phyloP scores from a whole-genome alignment of 2,797 vertebrate species.

The Pempheris klunzingeri region DNA sequence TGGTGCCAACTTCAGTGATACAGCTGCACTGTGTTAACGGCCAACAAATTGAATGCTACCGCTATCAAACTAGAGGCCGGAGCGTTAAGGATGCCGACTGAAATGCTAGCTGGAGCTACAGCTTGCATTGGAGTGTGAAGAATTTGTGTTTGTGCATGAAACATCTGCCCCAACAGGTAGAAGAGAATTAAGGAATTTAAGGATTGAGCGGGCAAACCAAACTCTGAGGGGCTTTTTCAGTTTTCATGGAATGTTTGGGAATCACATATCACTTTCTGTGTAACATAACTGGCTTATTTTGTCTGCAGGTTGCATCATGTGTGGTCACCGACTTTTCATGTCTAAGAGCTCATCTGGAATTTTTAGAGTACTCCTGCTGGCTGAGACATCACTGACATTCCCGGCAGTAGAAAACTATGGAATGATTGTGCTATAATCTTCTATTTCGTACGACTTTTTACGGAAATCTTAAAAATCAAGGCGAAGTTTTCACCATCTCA shows the following conservation, averaged over 20 bases:
- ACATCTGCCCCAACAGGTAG: constrained; percentile 18
- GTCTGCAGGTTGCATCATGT: constrained; percentile 23
- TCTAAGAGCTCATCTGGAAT: constrained; percentile 38
- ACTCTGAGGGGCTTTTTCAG: constrained; percentile 11
- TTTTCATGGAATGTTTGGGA: constrained; percentile 75
- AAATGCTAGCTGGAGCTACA: constrained; percentile 37
- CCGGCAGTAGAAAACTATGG: constrained; percentile 84
- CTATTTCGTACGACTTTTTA: constrained; percentile 57
- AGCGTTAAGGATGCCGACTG: constrained; percentile 28
- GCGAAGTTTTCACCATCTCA: constrained; percentile 40
- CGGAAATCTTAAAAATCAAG: constrained; percentile 63
- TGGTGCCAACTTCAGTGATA: neutral
- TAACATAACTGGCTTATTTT: neutral
- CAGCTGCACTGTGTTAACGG: neutral
- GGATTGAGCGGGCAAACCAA: constrained; percentile 16
- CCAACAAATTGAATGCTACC: neutral
- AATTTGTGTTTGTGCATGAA: constrained; percentile 58
- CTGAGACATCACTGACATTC: constrained; percentile 70
- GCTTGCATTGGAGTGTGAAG: constrained; percentile 30
- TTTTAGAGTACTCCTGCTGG: constrained; percentile 54
- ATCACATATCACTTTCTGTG: constrained; percentile 1
- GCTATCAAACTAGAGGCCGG: constrained; percentile 59
- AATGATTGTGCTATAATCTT: constrained; percentile 86
- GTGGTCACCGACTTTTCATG: constrained; percentile 19
- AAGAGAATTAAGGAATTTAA: constrained; percentile 14